Evolutionary conservation across 2,797 vertebrate genomes (phyloP).

Genomic region (Vultur gryphus): DNA sequence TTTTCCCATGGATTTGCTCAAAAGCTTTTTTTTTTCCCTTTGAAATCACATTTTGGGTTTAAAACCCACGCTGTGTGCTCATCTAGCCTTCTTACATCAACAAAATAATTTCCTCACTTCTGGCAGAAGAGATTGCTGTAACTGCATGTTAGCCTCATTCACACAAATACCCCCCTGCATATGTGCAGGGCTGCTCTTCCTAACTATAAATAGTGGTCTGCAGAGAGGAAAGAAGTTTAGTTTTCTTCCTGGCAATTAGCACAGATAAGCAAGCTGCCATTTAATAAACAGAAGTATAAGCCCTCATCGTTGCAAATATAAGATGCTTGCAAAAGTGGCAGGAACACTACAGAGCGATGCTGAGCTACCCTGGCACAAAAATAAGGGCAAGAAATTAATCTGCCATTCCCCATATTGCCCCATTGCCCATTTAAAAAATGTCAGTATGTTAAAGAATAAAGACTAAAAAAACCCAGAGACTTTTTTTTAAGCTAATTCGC

Average conservation of each 20-base stretch:
- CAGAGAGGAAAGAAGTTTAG: slow-evolving; percentile 8
- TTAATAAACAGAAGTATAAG: not conserved
- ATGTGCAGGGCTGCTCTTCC: not conserved
- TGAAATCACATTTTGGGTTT: not conserved
- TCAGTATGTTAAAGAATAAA: not conserved
- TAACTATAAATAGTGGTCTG: not conserved
- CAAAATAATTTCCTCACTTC: not conserved
- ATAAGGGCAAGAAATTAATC: not conserved
- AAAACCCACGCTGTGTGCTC: not conserved
- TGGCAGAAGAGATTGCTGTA: not conserved
- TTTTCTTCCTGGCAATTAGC: slow-evolving; percentile 29
- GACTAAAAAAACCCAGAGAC: not conserved
- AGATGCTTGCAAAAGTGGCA: not conserved
- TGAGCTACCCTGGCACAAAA: not conserved
- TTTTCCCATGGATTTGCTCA: not conserved
- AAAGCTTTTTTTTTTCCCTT: not conserved
- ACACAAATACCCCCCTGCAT: not conserved
- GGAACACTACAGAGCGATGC: not conserved
- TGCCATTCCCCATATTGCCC: accelerated
- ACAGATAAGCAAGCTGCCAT: slow-evolving; percentile 9
- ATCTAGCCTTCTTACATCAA: not conserved
- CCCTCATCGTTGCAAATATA: not conserved
- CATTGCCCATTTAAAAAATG: not conserved
- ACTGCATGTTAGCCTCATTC: not conserved
- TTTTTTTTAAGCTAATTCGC: not conserved